A percentile compares a stretch with the other conserved stretches of the same genome.
Evolutionary conservation across 1,140 invertebrate genomes (phyloP).

Genomic region (Drosophila lini): DNA sequence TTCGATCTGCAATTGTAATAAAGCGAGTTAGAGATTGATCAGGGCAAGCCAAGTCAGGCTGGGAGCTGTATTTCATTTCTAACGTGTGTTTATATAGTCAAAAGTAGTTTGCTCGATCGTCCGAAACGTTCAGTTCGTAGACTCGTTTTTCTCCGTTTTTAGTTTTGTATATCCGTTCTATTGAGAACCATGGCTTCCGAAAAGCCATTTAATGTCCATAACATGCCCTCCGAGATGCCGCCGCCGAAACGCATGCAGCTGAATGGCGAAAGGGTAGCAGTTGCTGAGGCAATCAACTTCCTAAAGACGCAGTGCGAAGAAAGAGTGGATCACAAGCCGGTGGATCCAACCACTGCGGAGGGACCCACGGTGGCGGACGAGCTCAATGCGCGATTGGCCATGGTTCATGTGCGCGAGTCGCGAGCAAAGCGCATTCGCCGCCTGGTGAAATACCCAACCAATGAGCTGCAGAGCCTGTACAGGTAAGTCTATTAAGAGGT

Average conservation of each 20-base stretch:
- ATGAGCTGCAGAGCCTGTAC: conserved; percentile 54
- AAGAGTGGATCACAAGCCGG: not conserved
- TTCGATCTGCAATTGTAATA: conserved; percentile 49
- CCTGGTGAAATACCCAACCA: conserved; percentile 54
- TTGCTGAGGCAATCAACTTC: conserved; percentile 53
- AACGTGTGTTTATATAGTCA: not conserved
- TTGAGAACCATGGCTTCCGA: conserved; percentile 41
- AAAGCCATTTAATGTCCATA: conserved; percentile 53
- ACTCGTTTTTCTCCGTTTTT: conserved; percentile 13
- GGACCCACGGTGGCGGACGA: conserved; percentile 67
- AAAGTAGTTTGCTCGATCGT: conserved; percentile 7
- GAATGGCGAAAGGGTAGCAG: conserved; percentile 36
- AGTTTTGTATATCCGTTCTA: conserved; percentile 11
- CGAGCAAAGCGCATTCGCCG: conserved; percentile 59
- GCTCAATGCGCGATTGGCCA: conserved; percentile 58
- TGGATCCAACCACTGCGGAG: conserved; percentile 1
- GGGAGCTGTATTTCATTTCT: conserved; percentile 14
- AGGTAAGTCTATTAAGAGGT: conserved; percentile 11
- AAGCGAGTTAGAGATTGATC: not conserved
- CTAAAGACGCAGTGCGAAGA: conserved; percentile 18
- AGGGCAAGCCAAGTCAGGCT: conserved; percentile 21
- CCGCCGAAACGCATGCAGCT: conserved; percentile 34
- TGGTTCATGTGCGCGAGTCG: conserved; percentile 63
- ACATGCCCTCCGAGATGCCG: conserved; percentile 40
- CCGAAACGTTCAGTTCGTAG: conserved; percentile 4